Evolutionary conservation across 2,888 invertebrate species (phyloP), one percentile per base, ranked within the genome.

Genomic region (Sesia apiformis): DNA sequence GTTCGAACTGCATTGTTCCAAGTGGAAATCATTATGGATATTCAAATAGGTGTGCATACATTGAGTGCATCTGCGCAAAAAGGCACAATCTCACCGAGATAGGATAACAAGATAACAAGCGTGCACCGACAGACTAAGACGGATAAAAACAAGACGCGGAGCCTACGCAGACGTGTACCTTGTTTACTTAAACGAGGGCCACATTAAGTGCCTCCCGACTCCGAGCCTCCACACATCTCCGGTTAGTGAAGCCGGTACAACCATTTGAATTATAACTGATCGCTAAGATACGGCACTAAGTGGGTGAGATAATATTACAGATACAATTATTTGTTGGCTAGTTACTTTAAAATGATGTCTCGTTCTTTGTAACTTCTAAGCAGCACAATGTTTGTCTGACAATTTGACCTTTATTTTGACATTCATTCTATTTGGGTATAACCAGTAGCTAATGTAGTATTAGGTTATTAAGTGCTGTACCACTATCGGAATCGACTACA

Each of bases 21-120:
- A 57, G 52, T 57, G 52, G 54, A 52, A 56, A 57, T 61, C 59
- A 60, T 61, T 61, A 61, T 55, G 60, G 55, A 56, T 58, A 58
- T 60, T 61, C 57, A 58, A 60, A 61, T 57, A 61, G 60, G 64
- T 65, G 64, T 66, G 64, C 64, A 64, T 69, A 67, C 64, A 68
- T 67, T 62, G 65, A 61, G 59, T 61, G 63, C 64, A 65, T 65
- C 63, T 62, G 66, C 62, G 72, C 81, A 88, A 87, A 87, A 86
- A 86, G 83, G 81, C 73, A 83, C 79, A 84, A 86, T 86, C 85
- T 83, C 73, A 67, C 68, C 75, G 74, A 83, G 88, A 87, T 88
- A 86, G 86, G 84, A 84, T 87, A 89, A 89, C 87, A 87, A 87
- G 88, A 87, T 89, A 88, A 88, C 84, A 80, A 87, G 79, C 85